Base-by-base conservation (phyloP, 2,113 vertebrate genomes). In the Smithornis capensis region DNA sequence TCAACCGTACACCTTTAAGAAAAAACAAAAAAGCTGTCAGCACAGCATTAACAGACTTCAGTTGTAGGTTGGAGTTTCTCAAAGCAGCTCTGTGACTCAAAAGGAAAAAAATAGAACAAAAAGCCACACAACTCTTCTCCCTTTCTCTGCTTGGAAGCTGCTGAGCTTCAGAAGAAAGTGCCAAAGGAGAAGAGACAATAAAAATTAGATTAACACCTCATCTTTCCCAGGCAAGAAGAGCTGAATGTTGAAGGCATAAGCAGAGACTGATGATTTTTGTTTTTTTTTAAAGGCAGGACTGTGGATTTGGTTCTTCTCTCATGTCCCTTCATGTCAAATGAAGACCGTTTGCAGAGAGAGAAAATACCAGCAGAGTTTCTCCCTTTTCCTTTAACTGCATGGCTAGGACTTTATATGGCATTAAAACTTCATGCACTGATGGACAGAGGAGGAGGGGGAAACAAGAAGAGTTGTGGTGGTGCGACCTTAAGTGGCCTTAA, bases 341-440 rank as follows among this genome's bases (percentile, higher is more conserved):
- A 97, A 97, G 95, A 97, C 96, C 16, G 33, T 97, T 97, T 98
- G 97, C 94, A 96, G 97, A 98, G 97, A 96, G 92, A 98, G 97
- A 97, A 98, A 96, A 97, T 97, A 97, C 96, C 97, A 97, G 97
- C 96, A 97, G 94, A 92, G 97, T 81, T 96, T 96, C 97, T 97
- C 97, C 97, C 97, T 97, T 97, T 97, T 97, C 94, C 95, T 98
- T 98, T 97, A 95, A 94, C 95, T 96, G 97, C 97, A 97, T 94
- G 96, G 97, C 96, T 97, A 97, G 96, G 96, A 96, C 96, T 98
- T 96, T 95, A 96, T 83, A 97, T 96, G 97, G 95, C 96, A 97
- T 97, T 96, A 97, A 97, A 95, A 98, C 33, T 94, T 98, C 98
- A 99, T 99, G 98, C 99, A 98, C 97, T 98, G 97, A 98, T 93